phyloP scores from a whole-genome alignment of 2,113 vertebrate genomes.

The Hippocampus comes region DNA sequence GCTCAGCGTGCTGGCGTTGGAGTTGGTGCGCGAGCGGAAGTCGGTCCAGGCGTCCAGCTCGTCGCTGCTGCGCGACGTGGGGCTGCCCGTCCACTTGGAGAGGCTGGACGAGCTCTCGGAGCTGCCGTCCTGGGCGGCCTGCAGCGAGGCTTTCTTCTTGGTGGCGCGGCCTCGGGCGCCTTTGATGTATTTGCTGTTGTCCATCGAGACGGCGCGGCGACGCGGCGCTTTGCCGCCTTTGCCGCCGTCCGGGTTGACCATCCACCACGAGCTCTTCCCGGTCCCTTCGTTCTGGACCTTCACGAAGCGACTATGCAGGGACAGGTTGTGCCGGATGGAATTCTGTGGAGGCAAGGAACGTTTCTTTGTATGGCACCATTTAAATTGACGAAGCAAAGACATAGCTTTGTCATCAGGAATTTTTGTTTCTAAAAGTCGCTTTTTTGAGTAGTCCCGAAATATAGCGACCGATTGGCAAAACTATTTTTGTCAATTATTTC shows the following conservation, averaged over 20 bases:
- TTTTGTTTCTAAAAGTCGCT: no score
- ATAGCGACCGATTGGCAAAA: no score
- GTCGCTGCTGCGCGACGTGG: slow-evolving; percentile 92
- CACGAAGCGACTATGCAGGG: slow-evolving; percentile 94
- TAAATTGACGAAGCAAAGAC: no score
- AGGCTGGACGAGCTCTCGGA: slow-evolving; percentile 86
- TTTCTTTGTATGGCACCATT: no score
- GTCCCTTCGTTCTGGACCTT: slow-evolving; percentile 97
- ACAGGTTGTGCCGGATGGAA: slow-evolving; percentile 96
- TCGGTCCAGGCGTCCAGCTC: slow-evolving; percentile 96
- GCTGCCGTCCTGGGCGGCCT: slow-evolving; percentile 80
- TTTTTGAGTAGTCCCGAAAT: no score
- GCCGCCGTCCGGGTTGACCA: slow-evolving; percentile 94
- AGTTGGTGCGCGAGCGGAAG: slow-evolving; percentile 95
- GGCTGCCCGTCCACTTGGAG: slow-evolving; percentile 93
- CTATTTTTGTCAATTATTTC: neutral
- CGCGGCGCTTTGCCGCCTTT: slow-evolving; percentile 94
- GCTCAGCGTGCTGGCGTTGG: slow-evolving; percentile 94
- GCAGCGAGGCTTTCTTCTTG: slow-evolving; percentile 94
- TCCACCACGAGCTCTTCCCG: slow-evolving; percentile 98
- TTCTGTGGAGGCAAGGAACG: slow-evolving; percentile 74
- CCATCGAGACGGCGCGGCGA: slow-evolving; percentile 94
- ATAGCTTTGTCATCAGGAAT: no score
- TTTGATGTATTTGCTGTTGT: slow-evolving; percentile 97
- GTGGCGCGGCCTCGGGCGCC: slow-evolving; percentile 86